These are phyloP conservation scores for Neolamprologus brichardi DNA, from an alignment of 2,113 vertebrate species.

Conservation along the genomic window DNA sequence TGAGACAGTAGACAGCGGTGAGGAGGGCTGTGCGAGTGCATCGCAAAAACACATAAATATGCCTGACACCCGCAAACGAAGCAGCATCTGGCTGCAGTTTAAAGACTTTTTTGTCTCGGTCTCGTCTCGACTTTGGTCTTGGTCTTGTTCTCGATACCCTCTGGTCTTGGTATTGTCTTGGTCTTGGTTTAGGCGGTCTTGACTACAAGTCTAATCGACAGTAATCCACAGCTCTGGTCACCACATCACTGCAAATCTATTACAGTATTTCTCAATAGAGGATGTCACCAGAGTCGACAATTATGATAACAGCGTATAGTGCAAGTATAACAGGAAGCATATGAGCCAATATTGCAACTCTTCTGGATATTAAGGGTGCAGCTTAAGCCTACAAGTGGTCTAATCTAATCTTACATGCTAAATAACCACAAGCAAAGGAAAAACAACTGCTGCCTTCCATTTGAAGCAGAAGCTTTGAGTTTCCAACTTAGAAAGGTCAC, in stretches of 20 bases:
- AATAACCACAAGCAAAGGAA: neutral
- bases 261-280: neutral
- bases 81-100: neutral
- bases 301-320: neutral
- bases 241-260: neutral
- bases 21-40: too few species aligned
- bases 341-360: neutral
- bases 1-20: too few species aligned
- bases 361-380: neutral
- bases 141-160: neutral
- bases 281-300: neutral
- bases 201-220: neutral
- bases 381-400: neutral
- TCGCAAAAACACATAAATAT: neutral
- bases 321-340: neutral
- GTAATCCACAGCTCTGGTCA: neutral
- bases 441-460: neutral
- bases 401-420: neutral
- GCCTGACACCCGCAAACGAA: rapidly evolving
- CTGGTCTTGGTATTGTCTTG: neutral
- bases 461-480: neutral
- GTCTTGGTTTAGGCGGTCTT: neutral
- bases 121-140: neutral
- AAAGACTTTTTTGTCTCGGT: neutral
- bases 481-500: neutral